Conservation (phyloP, 2,797 vertebrate species). For the Capromys pilorides region DNA sequence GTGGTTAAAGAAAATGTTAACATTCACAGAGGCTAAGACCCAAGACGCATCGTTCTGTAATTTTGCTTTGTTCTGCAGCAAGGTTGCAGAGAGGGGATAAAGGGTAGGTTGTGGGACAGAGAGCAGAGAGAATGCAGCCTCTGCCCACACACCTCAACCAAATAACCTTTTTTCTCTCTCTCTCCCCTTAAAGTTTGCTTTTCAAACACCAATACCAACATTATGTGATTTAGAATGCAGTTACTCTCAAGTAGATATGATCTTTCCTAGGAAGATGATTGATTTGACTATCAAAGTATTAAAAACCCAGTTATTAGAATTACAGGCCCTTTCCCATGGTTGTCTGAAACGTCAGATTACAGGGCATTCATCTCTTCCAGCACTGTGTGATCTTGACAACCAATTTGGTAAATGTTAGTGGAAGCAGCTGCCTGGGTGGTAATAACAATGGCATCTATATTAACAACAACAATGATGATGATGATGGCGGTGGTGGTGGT, state of each 20-base stretch:
- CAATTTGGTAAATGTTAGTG: constrained; percentile 30
- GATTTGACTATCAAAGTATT: neutral
- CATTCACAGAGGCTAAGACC: constrained; percentile 49
- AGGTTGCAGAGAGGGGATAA: neutral
- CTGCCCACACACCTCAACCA: neutral
- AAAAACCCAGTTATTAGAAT: neutral
- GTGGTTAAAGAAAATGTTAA: constrained; percentile 42
- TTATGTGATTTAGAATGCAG: constrained; percentile 64
- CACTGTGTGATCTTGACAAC: neutral
- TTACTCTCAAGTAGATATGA: neutral
- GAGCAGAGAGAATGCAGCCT: neutral
- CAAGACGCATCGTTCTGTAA: neutral
- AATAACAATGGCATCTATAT: neutral
- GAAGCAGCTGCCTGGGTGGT: constrained; percentile 10
- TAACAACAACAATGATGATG: too few species aligned
- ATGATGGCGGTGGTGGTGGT: too few species aligned
- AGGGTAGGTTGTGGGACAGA: neutral
- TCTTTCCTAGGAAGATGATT: constrained; percentile 30
- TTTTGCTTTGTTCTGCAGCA: neutral
- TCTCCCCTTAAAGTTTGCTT: neutral
- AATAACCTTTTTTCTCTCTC: neutral
- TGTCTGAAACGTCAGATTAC: constrained; percentile 59
- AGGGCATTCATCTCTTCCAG: constrained; percentile 63
- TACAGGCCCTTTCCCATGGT: neutral
- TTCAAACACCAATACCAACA: constrained; percentile 60